These are phyloP conservation scores for Lonchura striata DNA, from an alignment of 2,113 vertebrate genomes.

Conservation along the genomic window DNA sequence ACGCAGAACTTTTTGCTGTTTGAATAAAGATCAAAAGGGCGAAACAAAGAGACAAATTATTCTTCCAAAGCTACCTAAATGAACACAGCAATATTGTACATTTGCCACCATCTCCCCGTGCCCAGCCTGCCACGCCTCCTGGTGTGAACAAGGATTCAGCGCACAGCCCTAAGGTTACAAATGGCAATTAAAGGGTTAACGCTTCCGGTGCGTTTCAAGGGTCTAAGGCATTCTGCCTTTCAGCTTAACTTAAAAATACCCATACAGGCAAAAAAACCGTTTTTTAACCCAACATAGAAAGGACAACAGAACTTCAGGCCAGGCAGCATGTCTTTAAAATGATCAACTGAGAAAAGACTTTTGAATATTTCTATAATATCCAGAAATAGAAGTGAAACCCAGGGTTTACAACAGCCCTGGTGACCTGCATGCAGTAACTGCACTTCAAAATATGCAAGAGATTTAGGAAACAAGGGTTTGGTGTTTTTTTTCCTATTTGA, in stretches of 20 bases:
- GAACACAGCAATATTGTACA: conserved; percentile 47
- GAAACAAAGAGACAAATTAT: conserved; percentile 16
- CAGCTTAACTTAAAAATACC: conserved; percentile 45
- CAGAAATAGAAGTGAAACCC: not conserved
- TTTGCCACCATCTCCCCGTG: not conserved
- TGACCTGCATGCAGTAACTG: conserved; percentile 28
- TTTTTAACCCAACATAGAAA: conserved; percentile 42
- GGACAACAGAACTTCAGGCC: conserved; percentile 53
- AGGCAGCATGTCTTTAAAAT: not conserved
- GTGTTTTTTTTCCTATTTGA: not conserved
- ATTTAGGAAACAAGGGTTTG: not conserved
- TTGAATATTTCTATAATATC: not conserved
- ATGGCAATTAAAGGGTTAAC: not conserved
- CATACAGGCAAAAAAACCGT: conserved; percentile 36
- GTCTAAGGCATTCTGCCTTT: conserved; percentile 37
- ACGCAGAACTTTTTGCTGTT: not conserved
- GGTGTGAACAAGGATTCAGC: not conserved
- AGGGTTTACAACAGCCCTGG: conserved; percentile 30
- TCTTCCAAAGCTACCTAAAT: conserved; percentile 16
- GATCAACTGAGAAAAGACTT: not conserved
- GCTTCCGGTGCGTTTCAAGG: not conserved
- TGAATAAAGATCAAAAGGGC: conserved; percentile 2
- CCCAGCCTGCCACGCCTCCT: not conserved
- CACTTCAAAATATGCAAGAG: conserved; percentile 37
- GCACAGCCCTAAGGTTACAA: conserved; percentile 38